Evolutionary conservation across 2,888 invertebrate genomes (phyloP), one percentile per base, ranked within the genome.

Genomic region (Euclidia mi): DNA sequence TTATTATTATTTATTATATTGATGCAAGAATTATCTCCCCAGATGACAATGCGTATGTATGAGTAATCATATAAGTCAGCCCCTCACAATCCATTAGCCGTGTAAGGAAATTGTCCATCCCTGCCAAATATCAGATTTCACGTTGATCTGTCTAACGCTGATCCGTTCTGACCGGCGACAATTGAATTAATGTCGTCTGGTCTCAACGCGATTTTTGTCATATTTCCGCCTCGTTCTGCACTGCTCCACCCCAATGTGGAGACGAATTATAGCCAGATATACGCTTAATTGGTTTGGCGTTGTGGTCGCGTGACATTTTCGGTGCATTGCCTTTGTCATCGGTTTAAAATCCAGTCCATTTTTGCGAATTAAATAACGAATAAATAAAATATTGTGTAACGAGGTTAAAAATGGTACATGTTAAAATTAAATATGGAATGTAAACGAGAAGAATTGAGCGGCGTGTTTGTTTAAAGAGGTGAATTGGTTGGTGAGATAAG

Each of bases 111-210:
- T 90, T 91, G 90, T 78, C 85, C 82, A 77, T 88, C 92, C 92
- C 90, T 81, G 78, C 86, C 88, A 89, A 91, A 92, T 93, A 94
- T 94, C 94, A 90, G 88, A 91, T 94, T 90, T 92, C 94, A 87
- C n/a, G 90, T 88, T 90, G 89, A 93, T 93, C 91, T 89, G 84
- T 80, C 88, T 90, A 90, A 90, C 91, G 85, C 85, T 91, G 89
- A 94, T 94, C 86, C 84, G 75, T 85, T 87, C 89, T 82, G 93
- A 90, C 88, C 82, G 84, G 89, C 85, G 88, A 89, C 90, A 90
- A 94, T 94, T 86, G 90, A 92, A 91, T 94, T 93, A 91, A 81
- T 84, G 85, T 86, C 92, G 89, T 90, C 92, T 92, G 93, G 88
- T 88, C 82, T 82, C 79, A 76, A 71, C 76, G 68, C 87, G 79